Conservation (phyloP, 2,113 vertebrate genomes). For the Dascyllus trimaculatus region DNA sequence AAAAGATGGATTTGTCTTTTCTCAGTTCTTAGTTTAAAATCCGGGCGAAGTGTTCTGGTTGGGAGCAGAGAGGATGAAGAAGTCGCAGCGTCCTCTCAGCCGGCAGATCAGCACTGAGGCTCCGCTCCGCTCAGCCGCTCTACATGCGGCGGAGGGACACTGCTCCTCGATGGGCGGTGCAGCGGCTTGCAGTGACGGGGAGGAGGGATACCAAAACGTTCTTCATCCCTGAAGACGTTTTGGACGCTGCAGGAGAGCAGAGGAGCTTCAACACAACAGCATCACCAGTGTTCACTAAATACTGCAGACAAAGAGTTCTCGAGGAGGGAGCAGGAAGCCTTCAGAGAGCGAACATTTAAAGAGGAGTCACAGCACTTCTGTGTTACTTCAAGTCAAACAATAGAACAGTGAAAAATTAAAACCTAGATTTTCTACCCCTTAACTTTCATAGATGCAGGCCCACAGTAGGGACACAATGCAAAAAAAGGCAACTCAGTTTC, state of each 20-base stretch:
- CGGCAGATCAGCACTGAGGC: constrained; percentile 11
- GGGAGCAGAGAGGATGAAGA: not conserved
- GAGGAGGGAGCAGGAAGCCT: too few relatives aligned
- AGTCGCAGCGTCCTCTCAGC: constrained; percentile 10
- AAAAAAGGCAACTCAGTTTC: too few relatives aligned
- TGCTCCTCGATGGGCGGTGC: constrained; percentile 51
- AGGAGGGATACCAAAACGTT: too few relatives aligned
- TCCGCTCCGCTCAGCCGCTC: constrained; percentile 54
- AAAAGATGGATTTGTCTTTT: not conserved
- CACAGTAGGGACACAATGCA: too few relatives aligned
- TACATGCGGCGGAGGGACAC: constrained; percentile 77
- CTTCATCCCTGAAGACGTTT: too few relatives aligned
- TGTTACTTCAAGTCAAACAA: too few relatives aligned
- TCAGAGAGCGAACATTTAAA: too few relatives aligned
- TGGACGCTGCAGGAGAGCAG: not conserved
- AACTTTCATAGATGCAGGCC: too few relatives aligned
- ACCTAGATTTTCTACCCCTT: too few relatives aligned
- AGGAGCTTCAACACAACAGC: not conserved
- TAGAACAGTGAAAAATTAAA: too few relatives aligned
- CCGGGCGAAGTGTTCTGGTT: constrained; percentile 54
- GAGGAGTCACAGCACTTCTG: too few relatives aligned
- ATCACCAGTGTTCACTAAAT: not conserved
- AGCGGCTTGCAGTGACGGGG: too few relatives aligned
- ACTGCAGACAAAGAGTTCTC: not conserved
- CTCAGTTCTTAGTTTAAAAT: constrained; percentile 35